Conservation (phyloP, 2,113 vertebrate genomes). For the Brienomyrus longianalis region DNA sequence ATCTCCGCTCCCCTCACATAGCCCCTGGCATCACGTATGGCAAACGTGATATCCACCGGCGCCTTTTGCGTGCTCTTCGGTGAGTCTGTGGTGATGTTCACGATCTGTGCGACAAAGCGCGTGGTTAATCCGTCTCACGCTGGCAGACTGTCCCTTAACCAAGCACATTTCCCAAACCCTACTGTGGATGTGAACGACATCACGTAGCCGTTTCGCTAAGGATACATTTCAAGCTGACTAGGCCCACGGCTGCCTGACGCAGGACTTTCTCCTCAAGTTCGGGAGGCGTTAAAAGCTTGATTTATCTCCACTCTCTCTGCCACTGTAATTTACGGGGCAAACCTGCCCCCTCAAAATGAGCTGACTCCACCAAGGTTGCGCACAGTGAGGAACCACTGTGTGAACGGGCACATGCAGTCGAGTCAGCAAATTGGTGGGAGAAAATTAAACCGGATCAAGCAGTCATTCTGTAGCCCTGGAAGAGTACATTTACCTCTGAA, state of each 20-base stretch:
- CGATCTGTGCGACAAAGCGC: conserved; percentile 55
- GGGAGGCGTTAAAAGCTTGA: neutral
- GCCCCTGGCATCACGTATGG: conserved; percentile 53
- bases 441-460: neutral
- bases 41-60: conserved; percentile 79
- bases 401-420: neutral
- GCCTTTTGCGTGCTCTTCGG: conserved; percentile 50
- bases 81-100: conserved; percentile 73
- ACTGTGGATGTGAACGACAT: neutral
- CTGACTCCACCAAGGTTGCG: conserved; percentile 13
- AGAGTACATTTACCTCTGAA: neutral
- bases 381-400: neutral
- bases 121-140: neutral
- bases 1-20: conserved; percentile 80
- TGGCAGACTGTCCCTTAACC: neutral
- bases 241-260: neutral
- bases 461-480: neutral
- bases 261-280: neutral
- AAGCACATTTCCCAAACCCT: neutral
- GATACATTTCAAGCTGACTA: neutral
- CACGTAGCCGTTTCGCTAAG: neutral
- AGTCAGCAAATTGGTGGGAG: neutral
- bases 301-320: neutral
- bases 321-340: neutral
- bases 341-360: conserved; percentile 7